Percentiles rank a stretch among this genome's conserved stretches.
Evolutionary conservation across 2,888 invertebrate genomes (phyloP).

Genomic region (Gnatocerus cornutus): DNA sequence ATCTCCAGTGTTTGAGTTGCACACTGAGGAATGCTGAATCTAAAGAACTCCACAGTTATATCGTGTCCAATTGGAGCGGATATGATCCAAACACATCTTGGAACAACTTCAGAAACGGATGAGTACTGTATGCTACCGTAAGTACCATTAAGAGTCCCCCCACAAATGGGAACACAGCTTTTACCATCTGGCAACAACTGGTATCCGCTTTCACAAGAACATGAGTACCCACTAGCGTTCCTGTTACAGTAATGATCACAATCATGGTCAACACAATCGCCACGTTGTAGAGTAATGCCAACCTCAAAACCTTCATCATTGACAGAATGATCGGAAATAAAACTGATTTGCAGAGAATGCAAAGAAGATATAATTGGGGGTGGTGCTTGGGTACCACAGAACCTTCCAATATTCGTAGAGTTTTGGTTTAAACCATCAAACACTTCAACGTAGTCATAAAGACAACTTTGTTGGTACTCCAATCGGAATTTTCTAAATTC

Average conservation of each 20-base stretch:
- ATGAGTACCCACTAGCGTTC: not conserved
- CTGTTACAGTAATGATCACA: not conserved
- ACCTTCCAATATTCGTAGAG: constrained; percentile 74
- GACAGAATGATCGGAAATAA: constrained; percentile 95
- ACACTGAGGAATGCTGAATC: constrained; percentile 76
- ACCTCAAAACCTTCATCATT: constrained; percentile 98
- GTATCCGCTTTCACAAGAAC: not conserved
- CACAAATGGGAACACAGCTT: not conserved
- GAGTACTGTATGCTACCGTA: not conserved
- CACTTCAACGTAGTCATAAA: constrained; percentile 96
- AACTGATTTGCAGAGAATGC: constrained; percentile 92
- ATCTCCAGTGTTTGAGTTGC: constrained; percentile 97
- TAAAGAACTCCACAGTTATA: not conserved
- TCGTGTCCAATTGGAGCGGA: not conserved
- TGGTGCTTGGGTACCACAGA: constrained; percentile 95
- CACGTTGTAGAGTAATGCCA: constrained; percentile 95
- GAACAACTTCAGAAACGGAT: not conserved
- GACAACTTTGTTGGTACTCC: constrained; percentile 97
- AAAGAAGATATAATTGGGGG: constrained; percentile 92
- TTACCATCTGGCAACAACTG: not conserved
- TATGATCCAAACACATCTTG: not conserved
- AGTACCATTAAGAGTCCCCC: not conserved
- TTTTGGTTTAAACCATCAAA: constrained; percentile 79
- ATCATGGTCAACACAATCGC: constrained; percentile 78
- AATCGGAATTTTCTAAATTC: constrained; percentile 98